Conservation (phyloP, 2,797 vertebrate species). For the Premnoplex brunnescens region DNA sequence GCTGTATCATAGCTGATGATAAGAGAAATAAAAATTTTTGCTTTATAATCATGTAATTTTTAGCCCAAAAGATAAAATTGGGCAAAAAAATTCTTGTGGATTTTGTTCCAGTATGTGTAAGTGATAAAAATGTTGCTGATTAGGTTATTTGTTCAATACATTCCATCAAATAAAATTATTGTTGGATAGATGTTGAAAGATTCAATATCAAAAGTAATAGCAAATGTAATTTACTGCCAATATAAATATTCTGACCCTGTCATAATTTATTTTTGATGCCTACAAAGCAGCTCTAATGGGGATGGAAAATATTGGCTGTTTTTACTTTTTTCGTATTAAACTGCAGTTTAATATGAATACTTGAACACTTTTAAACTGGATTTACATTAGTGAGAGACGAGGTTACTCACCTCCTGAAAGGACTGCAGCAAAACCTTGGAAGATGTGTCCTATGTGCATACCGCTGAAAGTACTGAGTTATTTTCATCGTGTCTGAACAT, state of each 20-base stretch:
- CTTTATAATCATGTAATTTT: not conserved
- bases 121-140: not conserved
- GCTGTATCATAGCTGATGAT: not conserved
- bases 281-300: not conserved
- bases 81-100: not conserved
- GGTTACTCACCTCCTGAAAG: not conserved
- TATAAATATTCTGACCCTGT: not conserved
- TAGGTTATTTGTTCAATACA: not conserved
- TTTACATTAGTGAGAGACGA: not conserved
- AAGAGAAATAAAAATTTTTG: not conserved
- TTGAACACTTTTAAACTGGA: not conserved
- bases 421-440: not conserved
- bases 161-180: not conserved
- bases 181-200: not conserved
- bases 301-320: not conserved
- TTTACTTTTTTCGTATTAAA: not conserved
- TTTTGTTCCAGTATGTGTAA: not conserved
- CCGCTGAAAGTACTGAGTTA: not conserved
- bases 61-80: not conserved
- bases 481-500: not conserved
- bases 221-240: not conserved
- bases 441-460: not conserved
- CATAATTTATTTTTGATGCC: not conserved
- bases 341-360: not conserved
- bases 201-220: not conserved